Base-by-base conservation (phyloP, 2,113 vertebrate species). In the Toxostoma redivivum region DNA sequence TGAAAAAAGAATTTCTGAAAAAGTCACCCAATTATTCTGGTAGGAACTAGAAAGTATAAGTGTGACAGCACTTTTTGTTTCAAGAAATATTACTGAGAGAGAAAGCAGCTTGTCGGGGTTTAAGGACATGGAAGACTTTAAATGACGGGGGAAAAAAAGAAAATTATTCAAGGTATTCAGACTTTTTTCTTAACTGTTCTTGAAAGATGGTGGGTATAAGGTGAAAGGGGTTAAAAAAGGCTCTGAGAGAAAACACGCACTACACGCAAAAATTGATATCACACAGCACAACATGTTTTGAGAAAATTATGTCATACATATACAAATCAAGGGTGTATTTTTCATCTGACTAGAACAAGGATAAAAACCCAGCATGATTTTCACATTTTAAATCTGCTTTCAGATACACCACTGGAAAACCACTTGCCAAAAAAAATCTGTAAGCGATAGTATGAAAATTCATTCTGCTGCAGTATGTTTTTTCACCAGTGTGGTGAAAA, bases 1-100 rank as follows among this genome's bases (percentile, higher is more conserved):
- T 44, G 22, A 54, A 62, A 91, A 74, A 88, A 72, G 4, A 81
- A 66, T 66, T 71, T 92, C 69, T 80, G 30, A 35, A 78, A 81
- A 91, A 85, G 33, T 16, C 66, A 74, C 12, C 13, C 8, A 9
- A 51, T 86, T 94, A 91, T 30, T 38, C 33, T 64, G 22, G 53
- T 50, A 94, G 28, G 27, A 95, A 50, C 62, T 48, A 64, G 81
- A 96, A 86, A 38, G 12, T 9, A 0, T 18, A 66, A 81, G 33
- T 15, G 15, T 38, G 40, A 64, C 12, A 64, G 22, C 0, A 0
- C 8, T 95, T 91, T 71, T 66, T 1, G 0, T 71, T 85, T 81
- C 47, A 91, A 73, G 19, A 83, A 81, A 64, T 33, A 51, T 42
- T 33, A 83, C 35, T 15, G 3, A 88, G 38, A 14, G n/a, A 67